These are phyloP conservation scores for Lichenostomus cassidix DNA, from an alignment of 2,113 vertebrate genomes.

Conservation along the genomic window DNA sequence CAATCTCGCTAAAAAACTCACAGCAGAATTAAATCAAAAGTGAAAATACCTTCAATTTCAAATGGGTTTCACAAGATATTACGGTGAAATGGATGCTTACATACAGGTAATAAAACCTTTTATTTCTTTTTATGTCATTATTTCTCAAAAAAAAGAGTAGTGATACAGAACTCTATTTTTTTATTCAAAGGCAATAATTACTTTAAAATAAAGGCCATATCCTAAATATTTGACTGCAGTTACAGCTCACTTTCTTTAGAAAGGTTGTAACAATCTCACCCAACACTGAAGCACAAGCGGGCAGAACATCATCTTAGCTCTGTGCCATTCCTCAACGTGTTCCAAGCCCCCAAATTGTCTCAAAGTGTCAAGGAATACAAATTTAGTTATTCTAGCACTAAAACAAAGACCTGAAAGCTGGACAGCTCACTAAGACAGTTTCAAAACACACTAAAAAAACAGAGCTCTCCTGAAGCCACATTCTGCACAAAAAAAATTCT, in stretches of 20 bases:
- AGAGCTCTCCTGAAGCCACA: not conserved
- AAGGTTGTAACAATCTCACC: not conserved
- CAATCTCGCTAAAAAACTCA: not conserved
- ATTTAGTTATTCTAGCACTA: not conserved
- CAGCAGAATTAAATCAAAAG: not conserved
- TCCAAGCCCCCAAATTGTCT: rapidly evolving
- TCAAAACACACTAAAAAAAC: not conserved
- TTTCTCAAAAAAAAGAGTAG: not conserved
- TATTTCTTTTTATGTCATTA: not conserved
- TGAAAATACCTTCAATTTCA: not conserved
- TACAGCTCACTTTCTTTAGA: not conserved
- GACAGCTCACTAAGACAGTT: not conserved
- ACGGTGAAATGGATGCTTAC: not conserved
- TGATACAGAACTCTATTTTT: not conserved
- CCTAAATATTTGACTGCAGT: not conserved
- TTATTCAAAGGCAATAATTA: not conserved
- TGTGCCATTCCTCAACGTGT: not conserved
- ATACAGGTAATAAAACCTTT: not conserved
- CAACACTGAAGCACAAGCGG: not conserved
- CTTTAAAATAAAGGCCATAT: not conserved
- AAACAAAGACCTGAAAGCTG: not conserved
- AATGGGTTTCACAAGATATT: not conserved
- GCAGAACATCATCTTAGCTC: not conserved
- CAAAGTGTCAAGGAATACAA: not conserved
- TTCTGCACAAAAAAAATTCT: not conserved